Conservation (phyloP, 2,888 invertebrate species). For the Xylota segnis region DNA sequence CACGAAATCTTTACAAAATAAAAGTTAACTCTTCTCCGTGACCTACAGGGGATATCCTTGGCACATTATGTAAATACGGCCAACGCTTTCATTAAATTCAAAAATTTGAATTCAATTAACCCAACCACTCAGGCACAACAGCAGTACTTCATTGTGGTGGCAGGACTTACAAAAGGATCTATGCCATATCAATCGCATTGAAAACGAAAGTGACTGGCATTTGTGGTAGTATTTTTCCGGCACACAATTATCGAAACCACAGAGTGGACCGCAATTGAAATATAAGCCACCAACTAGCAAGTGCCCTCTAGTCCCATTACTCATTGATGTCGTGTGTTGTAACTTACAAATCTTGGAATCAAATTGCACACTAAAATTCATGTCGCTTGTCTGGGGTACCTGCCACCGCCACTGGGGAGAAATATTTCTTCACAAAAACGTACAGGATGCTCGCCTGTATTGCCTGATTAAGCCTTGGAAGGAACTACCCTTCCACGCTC, state of each 20-base stretch:
- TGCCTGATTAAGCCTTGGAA: slow-evolving; percentile 58
- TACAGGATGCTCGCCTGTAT: slow-evolving; percentile 22
- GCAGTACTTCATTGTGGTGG: too few relatives aligned
- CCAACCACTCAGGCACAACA: too few relatives aligned
- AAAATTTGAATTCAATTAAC: too few relatives aligned
- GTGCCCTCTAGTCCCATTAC: background rate
- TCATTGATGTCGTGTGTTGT: background rate
- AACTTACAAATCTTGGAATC: slow-evolving; percentile 10
- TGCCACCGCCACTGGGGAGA: slow-evolving; percentile 15
- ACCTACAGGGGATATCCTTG: too few relatives aligned
- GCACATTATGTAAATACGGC: too few relatives aligned
- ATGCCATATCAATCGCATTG: background rate
- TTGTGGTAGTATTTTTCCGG: background rate
- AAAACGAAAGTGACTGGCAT: background rate
- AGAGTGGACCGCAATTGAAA: slow-evolving; percentile 15
- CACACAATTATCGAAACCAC: background rate
- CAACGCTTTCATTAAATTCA: too few relatives aligned
- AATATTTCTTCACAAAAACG: slow-evolving; percentile 40
- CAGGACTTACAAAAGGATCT: background rate
- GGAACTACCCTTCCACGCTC: slow-evolving; percentile 5
- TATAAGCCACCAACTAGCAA: background rate
- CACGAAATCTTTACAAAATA: too few relatives aligned
- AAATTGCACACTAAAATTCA: slow-evolving; percentile 42
- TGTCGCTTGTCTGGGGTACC: slow-evolving; percentile 36
- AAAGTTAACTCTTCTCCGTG: too few relatives aligned